These are phyloP conservation scores for Chiloscyllium punctatum DNA, from an alignment of 2,797 vertebrate genomes.

Conservation along the genomic window DNA sequence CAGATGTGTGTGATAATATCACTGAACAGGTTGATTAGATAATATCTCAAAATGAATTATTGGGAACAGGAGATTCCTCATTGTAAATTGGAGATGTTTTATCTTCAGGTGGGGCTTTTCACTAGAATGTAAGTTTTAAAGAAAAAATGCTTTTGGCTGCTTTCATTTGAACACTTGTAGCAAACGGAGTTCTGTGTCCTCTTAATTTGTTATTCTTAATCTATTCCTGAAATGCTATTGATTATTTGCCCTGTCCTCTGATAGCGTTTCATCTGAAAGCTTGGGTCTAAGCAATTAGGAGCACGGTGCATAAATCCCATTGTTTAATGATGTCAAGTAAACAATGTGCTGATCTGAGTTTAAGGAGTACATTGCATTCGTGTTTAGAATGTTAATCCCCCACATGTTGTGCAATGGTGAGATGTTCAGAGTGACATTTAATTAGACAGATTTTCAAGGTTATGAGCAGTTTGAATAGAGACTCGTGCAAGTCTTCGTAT, in stretches of 20 bases:
- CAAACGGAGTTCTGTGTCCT: not conserved
- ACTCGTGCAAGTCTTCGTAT: not conserved
- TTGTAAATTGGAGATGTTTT: not conserved
- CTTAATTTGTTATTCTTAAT: not conserved
- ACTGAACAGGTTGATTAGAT: too few species aligned
- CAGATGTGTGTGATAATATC: too few species aligned
- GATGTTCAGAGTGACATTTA: not conserved
- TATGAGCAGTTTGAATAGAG: not conserved
- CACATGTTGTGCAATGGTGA: not conserved
- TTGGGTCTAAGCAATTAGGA: not conserved
- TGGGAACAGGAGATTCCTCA: too few species aligned
- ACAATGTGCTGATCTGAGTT: not conserved
- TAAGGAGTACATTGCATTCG: not conserved
- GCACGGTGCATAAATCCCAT: not conserved
- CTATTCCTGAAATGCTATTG: not conserved
- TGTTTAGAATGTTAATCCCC: too few species aligned
- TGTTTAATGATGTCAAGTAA: not conserved
- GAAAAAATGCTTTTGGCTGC: not conserved
- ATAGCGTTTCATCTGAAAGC: not conserved
- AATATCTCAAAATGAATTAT: too few species aligned
- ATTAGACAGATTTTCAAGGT: not conserved
- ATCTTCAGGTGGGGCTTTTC: not conserved
- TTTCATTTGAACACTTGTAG: not conserved
- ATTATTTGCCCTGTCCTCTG: not conserved
- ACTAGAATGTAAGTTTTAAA: not conserved